Base-by-base conservation (phyloP, 2,113 vertebrate species). In the Pseudolaguvia tuberculata region DNA sequence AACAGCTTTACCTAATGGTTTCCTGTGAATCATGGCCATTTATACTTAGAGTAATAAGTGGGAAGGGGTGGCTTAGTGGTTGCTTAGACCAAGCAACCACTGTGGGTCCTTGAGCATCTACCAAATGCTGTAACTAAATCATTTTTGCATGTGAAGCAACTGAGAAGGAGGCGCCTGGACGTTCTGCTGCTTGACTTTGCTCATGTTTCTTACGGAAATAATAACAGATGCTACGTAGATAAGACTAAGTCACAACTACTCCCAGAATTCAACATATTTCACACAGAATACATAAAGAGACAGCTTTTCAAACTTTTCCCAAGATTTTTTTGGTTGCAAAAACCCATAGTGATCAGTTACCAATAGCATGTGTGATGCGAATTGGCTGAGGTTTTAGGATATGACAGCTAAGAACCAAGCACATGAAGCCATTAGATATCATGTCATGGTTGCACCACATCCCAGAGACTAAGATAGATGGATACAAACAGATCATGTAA, bases 391-490 rank as follows among this genome's bases (percentile, higher is more conserved):
- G 68, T 57, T 63, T 45, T 68, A 78, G 79, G 52, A 52, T 65
- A 59, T 59, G 14, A 76, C 27, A 72, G 27, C 25, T 42, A 29
- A 15, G 9, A 61, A 47, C 35, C 35, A 61, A 68, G 51, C 76
- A 56, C 72, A 71, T 81, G 75, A 70, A 65, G 71, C 57, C 67
- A 78, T 68, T 27, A 61, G 76, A 78, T 78, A 50, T 50, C 65
- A 78, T 18, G 21, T 65, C 17, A 61, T 77, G 21, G 76, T 81
- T 81, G 52, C 76, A 18, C 53, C 76, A 81, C 65, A 63, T 56
- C 39, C 39, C 7, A 6, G 17, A 23, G 57, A 72, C 71, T 21
- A 78, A 59, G 45, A 66, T 50, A 73, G 75, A 42, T 29, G 8
- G 45, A 62, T 39, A 70, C 39, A 2, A 39, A 27, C 20, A 27